A percentile compares a stretch with the other conserved stretches of the same genome.
These are phyloP conservation scores for Ophiothrix spiculata DNA, from an alignment of 35 echinoderm and acorn worm genomes.

Conservation along the genomic window DNA sequence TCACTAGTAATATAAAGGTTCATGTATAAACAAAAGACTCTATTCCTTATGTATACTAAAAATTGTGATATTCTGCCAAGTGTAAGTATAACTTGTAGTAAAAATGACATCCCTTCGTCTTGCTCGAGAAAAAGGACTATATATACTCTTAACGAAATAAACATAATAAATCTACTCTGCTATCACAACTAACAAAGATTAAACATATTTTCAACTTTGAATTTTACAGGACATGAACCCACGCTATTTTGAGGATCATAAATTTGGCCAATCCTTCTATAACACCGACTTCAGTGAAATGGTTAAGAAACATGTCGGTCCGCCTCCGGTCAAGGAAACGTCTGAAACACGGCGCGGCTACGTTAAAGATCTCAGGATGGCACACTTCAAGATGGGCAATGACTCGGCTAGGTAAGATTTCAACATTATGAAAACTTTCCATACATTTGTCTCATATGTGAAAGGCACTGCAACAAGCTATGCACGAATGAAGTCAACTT, in stretches of 20 bases:
- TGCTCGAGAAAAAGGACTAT: no score
- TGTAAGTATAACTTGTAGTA: no score
- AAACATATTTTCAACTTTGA: neutral
- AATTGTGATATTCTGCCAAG: no score
- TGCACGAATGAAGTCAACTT: neutral
- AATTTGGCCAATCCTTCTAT: constrained; percentile 68
- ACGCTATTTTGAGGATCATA: constrained; percentile 55
- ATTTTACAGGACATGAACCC: constrained; percentile 90
- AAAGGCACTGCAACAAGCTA: neutral
- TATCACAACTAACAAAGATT: neutral
- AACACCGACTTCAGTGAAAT: constrained; percentile 67
- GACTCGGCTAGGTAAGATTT: constrained; percentile 61
- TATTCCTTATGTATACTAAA: no score
- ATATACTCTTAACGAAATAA: no score
- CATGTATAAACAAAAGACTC: no score
- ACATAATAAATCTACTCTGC: neutral
- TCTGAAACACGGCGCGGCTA: constrained; percentile 72
- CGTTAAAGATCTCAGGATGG: constrained; percentile 77
- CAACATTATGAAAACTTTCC: no score
- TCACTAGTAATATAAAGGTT: no score
- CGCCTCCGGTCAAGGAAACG: constrained; percentile 43
- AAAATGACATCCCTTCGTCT: no score
- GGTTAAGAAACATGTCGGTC: constrained; percentile 36
- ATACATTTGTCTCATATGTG: no score
- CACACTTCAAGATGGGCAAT: constrained; percentile 82